These are phyloP conservation scores for Tachuris rubrigastra DNA, from an alignment of 2,113 vertebrate species.

Conservation along the genomic window DNA sequence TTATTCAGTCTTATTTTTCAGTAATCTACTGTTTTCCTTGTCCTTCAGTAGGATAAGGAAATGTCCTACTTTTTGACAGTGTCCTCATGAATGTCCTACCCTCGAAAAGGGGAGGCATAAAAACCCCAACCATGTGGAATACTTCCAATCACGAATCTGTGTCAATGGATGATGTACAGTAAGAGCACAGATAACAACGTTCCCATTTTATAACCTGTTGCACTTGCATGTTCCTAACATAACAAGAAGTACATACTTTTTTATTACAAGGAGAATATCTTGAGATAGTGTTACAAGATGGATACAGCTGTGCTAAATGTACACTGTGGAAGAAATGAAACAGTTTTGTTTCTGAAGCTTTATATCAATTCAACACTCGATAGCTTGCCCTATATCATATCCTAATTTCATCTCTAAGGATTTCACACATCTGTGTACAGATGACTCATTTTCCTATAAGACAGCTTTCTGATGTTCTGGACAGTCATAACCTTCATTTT, in stretches of 20 bases:
- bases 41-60: constrained; percentile 14
- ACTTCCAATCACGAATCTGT: not conserved
- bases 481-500: not conserved
- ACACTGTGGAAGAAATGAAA: not conserved
- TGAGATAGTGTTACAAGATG: not conserved
- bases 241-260: not conserved
- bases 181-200: not conserved
- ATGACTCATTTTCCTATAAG: not conserved
- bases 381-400: not conserved
- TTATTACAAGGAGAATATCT: not conserved
- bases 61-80: constrained; percentile 6
- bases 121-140: not conserved
- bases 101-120: not conserved
- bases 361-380: not conserved
- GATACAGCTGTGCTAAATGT: not conserved
- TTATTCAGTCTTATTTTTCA: constrained; percentile 41
- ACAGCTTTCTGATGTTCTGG: not conserved
- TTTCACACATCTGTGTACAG: not conserved
- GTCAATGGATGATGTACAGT: not conserved
- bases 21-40: constrained; percentile 40
- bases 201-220: not conserved
- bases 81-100: not conserved
- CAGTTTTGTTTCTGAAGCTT: not conserved
- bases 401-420: not conserved
- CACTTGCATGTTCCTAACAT: not conserved